Base-by-base conservation (phyloP, 2,113 vertebrate genomes). In the Brienomyrus longianalis region DNA sequence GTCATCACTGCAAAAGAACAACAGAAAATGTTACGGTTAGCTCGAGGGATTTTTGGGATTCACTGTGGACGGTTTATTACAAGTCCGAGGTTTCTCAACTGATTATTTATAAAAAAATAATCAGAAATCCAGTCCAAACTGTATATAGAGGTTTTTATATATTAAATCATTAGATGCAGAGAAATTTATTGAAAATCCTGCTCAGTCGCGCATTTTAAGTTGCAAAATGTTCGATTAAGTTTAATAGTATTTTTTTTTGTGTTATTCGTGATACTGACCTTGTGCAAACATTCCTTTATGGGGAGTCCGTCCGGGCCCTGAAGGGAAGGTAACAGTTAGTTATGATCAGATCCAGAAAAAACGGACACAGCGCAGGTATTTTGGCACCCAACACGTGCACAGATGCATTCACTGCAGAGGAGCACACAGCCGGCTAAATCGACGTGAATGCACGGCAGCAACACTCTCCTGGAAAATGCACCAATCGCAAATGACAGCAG, bases 231-330 rank as follows among this genome's bases (percentile, higher is more conserved):
- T 74, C 10, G 77, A 19, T 56, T 83, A 83, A 13, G 80, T 43
- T 43, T 66, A n/a, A 89, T 52, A 70, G 50, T 7, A 89, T 70
- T 48, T 62, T 13, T n/a, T n/a, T 80, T 1, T 83, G 39, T 83
- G 19, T 83, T 45, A 83, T 47, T 83, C 11, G 21, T 89, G 3
- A 86, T 90, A 88, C 94, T 93, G 90, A 99, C 98, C 97, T 99
- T 98, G 91, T 99, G 98, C 98, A 97, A 99, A 94, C 98, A 99
- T 94, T 97, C 98, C 91, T 97, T 97, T 95, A 99, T 96, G 0
- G 98, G 98, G 91, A 99, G 94, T 91, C 98, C 98, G 0, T 99
- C 98, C 1, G 97, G 96, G 85, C 98, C 98, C 98, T 99, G 94
- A 50, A 94, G 93, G 93, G n/a, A 94, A 80, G 66, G 17, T 50